Evolutionary conservation across 2,797 vertebrate species (phyloP).

Genomic region (Cirrhinus mrigala): DNA sequence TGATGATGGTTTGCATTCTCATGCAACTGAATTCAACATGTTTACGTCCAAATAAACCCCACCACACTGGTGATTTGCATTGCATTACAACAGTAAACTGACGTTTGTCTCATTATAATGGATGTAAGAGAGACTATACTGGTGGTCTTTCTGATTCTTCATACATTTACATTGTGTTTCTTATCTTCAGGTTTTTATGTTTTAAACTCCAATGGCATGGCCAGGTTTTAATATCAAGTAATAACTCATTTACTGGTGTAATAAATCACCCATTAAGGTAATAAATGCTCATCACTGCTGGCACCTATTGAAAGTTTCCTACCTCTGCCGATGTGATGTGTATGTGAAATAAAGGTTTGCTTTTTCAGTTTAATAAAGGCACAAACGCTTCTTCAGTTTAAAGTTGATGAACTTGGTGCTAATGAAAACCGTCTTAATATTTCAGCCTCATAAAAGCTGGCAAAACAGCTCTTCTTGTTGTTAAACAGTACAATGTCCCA

Average conservation of each 20-base stretch:
- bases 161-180: not conserved
- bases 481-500: constrained; percentile 17
- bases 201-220: not conserved
- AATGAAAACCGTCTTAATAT: constrained; percentile 25
- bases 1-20: not conserved
- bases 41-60: not conserved
- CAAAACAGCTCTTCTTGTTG: constrained; percentile 39
- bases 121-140: not conserved
- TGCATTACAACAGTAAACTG: not conserved
- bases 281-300: not conserved
- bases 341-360: constrained; percentile 22
- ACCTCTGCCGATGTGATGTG: not conserved
- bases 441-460: constrained; percentile 38
- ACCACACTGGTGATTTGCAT: not conserved
- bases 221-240: not conserved
- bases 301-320: not conserved
- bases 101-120: not conserved
- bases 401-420: constrained; percentile 44
- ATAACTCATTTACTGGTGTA: not conserved
- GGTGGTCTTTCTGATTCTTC: not conserved
- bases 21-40: not conserved
- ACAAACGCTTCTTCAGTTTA: constrained; percentile 31
- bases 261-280: constrained; percentile 2
- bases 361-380: not conserved
- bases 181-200: not conserved